Conservation (phyloP, 2,113 vertebrate genomes). For the Ellobius talpinus region DNA sequence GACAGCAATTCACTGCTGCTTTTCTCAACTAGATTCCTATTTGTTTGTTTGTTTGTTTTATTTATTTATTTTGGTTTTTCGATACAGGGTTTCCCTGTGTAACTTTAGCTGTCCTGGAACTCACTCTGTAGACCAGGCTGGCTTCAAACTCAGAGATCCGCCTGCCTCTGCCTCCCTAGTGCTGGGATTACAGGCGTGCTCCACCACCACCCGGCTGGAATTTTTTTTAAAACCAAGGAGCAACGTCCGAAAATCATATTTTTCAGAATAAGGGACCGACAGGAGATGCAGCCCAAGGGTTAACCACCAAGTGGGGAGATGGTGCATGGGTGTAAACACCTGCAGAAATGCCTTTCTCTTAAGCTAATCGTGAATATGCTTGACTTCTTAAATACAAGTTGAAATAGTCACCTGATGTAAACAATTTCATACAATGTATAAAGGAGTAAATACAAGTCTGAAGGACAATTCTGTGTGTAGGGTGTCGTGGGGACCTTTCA, state of each 20-base stretch:
- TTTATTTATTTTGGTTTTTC: too few species aligned
- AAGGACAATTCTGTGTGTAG: background rate
- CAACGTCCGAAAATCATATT: background rate
- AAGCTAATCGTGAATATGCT: constrained; percentile 8
- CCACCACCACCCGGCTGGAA: background rate
- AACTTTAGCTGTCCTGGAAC: too few species aligned
- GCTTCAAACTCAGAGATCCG: too few species aligned
- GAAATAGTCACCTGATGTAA: background rate
- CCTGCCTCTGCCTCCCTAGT: too few species aligned
- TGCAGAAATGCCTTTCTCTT: background rate
- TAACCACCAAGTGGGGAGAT: background rate
- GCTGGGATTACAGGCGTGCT: too few species aligned
- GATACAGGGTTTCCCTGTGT: too few species aligned
- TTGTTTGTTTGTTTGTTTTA: too few species aligned
- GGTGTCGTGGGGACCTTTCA: background rate
- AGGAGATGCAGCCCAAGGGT: background rate
- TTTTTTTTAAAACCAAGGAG: background rate
- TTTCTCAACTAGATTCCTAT: background rate
- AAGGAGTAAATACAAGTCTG: background rate
- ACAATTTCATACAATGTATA: background rate
- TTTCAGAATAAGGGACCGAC: background rate
- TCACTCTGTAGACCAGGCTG: too few species aligned
- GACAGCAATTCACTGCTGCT: background rate
- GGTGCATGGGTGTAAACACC: background rate
- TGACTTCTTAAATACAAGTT: constrained; percentile 9